Percentiles rank a stretch among this genome's conserved stretches.
Conservation (phyloP, 92 coral and sea anemone species). For the Phenganax marumi region DNA sequence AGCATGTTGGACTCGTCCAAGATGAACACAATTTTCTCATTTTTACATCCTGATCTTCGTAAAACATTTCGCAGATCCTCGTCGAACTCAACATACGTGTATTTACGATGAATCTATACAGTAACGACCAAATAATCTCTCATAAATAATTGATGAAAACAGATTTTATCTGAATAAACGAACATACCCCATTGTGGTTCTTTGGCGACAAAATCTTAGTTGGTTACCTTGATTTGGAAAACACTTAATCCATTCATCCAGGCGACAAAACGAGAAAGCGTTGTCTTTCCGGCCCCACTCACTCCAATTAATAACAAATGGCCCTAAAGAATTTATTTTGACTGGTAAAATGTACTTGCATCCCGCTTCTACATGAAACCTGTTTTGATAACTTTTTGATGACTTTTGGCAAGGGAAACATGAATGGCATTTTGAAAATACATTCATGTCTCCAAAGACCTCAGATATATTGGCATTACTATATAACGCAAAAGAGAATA, state of each 20-base stretch:
- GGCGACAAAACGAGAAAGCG: conserved; percentile 95
- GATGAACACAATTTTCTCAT: conserved; percentile 92
- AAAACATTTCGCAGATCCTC: conserved; percentile 91
- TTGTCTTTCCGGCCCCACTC: conserved; percentile 99
- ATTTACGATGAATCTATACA: conserved; percentile 93
- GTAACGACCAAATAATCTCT: background rate
- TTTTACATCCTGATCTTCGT: conserved; percentile 94
- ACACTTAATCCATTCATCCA: conserved; percentile 99
- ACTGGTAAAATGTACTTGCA: background rate
- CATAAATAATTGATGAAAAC: background rate
- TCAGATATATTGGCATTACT: too few species aligned
- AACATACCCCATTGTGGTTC: background rate
- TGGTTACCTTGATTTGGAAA: conserved; percentile 90
- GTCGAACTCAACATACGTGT: conserved; percentile 86
- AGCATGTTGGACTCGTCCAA: conserved; percentile 96
- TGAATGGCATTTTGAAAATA: too few species aligned
- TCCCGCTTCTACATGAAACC: background rate
- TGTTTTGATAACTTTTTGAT: too few species aligned
- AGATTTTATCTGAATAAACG: background rate
- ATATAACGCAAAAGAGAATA: too few species aligned
- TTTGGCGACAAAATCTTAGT: background rate
- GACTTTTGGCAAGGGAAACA: too few species aligned
- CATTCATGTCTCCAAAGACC: too few species aligned
- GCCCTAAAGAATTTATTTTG: conserved; percentile 57
- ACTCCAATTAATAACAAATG: conserved; percentile 95